Conservation (phyloP, 1,140 invertebrate species). For the Rhyacophila brunnea region DNA sequence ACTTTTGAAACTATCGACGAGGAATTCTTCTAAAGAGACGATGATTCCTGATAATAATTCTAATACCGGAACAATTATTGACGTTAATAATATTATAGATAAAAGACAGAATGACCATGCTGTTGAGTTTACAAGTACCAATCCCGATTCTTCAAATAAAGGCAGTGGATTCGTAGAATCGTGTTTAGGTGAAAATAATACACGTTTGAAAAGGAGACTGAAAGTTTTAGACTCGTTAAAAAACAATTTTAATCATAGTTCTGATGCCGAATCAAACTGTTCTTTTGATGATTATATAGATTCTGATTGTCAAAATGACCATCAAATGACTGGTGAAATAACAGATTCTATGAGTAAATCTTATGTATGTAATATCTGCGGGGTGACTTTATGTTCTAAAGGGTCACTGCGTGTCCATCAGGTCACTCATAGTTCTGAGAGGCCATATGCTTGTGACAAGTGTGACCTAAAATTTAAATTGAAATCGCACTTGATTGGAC, state of each 20-base stretch:
- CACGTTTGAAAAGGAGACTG: no score
- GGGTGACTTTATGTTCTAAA: not conserved
- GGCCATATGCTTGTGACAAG: constrained; percentile 12
- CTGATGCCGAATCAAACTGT: not conserved
- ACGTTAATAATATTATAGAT: no score
- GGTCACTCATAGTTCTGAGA: not conserved
- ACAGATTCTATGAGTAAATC: not conserved
- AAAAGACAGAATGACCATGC: no score
- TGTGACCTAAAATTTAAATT: constrained; percentile 16
- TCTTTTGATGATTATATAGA: not conserved
- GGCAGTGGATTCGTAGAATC: no score
- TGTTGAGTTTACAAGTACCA: no score
- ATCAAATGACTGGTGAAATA: not conserved
- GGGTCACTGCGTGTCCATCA: not conserved
- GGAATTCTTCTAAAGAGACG: no score
- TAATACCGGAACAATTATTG: no score
- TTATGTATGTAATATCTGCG: not conserved
- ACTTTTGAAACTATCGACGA: no score
- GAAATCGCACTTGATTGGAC: constrained; percentile 12
- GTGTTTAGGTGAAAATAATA: not conserved
- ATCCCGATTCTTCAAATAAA: no score
- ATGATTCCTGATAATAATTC: no score
- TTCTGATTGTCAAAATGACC: not conserved
- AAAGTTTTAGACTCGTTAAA: no score
- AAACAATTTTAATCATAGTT: not conserved